Evolutionary conservation across 2,797 vertebrate species (phyloP), one percentile per base, ranked within the genome.

Genomic region (Pterois miles): DNA sequence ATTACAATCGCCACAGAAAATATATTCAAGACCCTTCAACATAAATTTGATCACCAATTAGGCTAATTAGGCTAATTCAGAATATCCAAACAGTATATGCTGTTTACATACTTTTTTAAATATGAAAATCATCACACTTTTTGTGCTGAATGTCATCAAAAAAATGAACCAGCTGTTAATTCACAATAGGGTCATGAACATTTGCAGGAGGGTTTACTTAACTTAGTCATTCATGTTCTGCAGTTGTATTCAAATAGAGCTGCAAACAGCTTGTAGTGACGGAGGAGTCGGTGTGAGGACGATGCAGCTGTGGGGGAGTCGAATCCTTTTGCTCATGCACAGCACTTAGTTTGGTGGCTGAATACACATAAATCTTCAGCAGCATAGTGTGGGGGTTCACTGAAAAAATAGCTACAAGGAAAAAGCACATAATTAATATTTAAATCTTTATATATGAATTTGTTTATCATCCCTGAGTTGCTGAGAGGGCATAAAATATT

Each of bases 401-500:
- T 38, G 62, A 43, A 69, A 81, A 81, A 74, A 73, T 66, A 67
- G 74, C 74, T 72, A 63, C 65, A 67, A 72, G 74, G 25, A 63
- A 73, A 81, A 77, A 25, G 22, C 40, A 53, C 16, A 71, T 58
- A 36, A 82, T 86, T 74, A 69, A 80, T 78, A 80, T 80, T 73
- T 71, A 78, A 71, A 59, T 79, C 13, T 46, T 60, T 63, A 23
- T 56, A 65, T 67, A 48, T 82, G 29, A 65, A 71, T 71, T 54
- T 3, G 18, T 80, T 87, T 31, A 66, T 74, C 66, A 67, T 67
- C 59, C 67, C 29, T 63, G 36, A 80, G 66, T 64, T 74, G 64
- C 59, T 40, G 64, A 78, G 54, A 63, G 78, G 58, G 78, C 22
- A 48, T 64, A 38, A 62, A 71, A 81, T 80, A 76, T 64, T 62